These are phyloP conservation scores for Grantiella picta DNA, from an alignment of 2,113 vertebrate genomes.

Conservation along the genomic window DNA sequence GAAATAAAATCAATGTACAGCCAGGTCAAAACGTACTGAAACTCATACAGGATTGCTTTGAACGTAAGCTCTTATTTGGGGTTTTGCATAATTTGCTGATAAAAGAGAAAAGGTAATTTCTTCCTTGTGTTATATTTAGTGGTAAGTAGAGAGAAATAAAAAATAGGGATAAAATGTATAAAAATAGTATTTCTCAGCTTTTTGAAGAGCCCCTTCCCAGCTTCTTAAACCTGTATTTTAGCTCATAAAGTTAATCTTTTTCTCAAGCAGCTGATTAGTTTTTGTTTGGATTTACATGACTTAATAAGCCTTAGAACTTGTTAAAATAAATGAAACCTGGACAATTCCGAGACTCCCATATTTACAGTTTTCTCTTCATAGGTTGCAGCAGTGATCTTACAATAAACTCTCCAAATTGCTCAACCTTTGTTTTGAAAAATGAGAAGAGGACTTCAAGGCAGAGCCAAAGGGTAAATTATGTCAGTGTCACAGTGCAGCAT, in stretches of 20 bases:
- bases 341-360: background rate
- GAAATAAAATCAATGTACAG: constrained; percentile 24
- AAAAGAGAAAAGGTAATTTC: background rate
- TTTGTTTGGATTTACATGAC: background rate
- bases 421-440: background rate
- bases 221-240: background rate
- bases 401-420: constrained; percentile 33
- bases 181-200: background rate
- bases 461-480: constrained; percentile 2
- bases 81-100: background rate
- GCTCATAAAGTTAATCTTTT: background rate
- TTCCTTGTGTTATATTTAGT: background rate
- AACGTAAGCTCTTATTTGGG: constrained; percentile 64
- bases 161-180: background rate
- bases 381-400: constrained; percentile 20
- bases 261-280: background rate
- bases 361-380: background rate
- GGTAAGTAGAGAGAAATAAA: background rate
- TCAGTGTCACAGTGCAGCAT: background rate
- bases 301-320: background rate
- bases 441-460: background rate
- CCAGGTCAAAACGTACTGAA: constrained; percentile 53
- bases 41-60: constrained; percentile 66
- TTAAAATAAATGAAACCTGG: background rate
- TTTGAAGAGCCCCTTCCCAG: background rate